Base-by-base conservation (phyloP, 92 coral and sea anemone species). In the Phenganax marumi region DNA sequence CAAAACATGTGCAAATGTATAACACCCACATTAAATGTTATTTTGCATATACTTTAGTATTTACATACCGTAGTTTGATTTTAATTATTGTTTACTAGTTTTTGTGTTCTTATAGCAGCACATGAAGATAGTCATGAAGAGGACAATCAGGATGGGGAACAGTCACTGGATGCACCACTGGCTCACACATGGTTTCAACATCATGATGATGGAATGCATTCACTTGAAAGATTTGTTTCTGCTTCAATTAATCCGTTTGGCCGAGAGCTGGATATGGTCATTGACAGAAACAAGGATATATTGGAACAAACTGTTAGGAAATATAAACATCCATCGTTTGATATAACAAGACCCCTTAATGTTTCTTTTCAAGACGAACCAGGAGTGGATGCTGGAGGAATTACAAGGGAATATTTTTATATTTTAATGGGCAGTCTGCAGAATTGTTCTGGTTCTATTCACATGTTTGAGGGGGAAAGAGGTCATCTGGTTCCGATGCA, bases 341-440 rank as follows among this genome's bases (percentile, higher is more conserved):
- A 83, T 83, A 55, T 68, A 51, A 83, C 73, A 48, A 76, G 69
- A 68, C 80, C 73, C 48, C 64, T 87, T 52, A 73, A 83, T 43
- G 79, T 87, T 74, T 54, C 71, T 19, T 87, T 87, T 62, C 18
- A 70, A 48, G 73, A 22, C 43, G 89, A 86, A 64, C 51, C 62
- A 18, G 87, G 87, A 16, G 68, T 87, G 0, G 87, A 87, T 83
- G 90, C 90, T 77, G 90, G 90, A 53, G 87, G 87, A 18, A 66
- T 71, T 7, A 77, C 87, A 43, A 77, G 68, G 46, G 87, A 49
- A 33, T 77, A n/a, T 77, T 87, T 87, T 78, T 51, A 16, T 17
- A 25, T 62, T 24, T 73, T 83, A 12, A 75, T 83, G 87, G 25
- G 56, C 73, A 82, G 81, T 58, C 50, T 83, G 50, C 55, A 65